phyloP scores from a whole-genome alignment of 2,797 vertebrate genomes.

The Anguilla pacifica region DNA sequence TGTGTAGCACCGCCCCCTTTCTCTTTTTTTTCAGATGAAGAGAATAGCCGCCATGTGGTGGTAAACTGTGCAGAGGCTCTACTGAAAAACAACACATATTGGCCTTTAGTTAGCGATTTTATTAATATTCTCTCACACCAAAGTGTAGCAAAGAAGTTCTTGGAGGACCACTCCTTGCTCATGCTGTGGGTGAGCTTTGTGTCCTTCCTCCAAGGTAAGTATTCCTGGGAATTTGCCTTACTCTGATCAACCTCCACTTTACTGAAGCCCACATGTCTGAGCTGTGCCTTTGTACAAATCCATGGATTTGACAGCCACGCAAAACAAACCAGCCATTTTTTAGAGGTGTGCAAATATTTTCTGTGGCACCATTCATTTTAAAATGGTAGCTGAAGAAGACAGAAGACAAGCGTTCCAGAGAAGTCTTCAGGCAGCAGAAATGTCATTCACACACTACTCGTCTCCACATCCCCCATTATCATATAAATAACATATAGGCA shows the following conservation, averaged over 20 bases:
- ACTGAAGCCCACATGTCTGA: not conserved
- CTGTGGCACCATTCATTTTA: not conserved
- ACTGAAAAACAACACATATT: constrained; percentile 98
- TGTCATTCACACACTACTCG: not conserved
- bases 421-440: not conserved
- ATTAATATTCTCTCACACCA: constrained; percentile 99
- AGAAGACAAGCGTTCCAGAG: not conserved
- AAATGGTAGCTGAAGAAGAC: not conserved
- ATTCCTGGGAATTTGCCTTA: not conserved
- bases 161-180: constrained; percentile 94
- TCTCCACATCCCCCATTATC: constrained; percentile 32
- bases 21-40: constrained; percentile 83
- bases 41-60: constrained; percentile 95
- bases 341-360: not conserved
- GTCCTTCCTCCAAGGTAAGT: constrained; percentile 97
- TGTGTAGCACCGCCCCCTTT: not conserved
- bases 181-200: constrained; percentile 99
- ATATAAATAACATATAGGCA: constrained; percentile 65
- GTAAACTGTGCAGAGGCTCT: constrained; percentile 97
- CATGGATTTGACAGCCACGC: not conserved
- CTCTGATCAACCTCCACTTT: not conserved
- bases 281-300: not conserved
- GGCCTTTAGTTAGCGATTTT: constrained; percentile 99
- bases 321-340: not conserved
- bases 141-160: constrained; percentile 98